phyloP scores from a whole-genome alignment of 53 echinoderm and acorn worm species.

The Arbacia lixula region DNA sequence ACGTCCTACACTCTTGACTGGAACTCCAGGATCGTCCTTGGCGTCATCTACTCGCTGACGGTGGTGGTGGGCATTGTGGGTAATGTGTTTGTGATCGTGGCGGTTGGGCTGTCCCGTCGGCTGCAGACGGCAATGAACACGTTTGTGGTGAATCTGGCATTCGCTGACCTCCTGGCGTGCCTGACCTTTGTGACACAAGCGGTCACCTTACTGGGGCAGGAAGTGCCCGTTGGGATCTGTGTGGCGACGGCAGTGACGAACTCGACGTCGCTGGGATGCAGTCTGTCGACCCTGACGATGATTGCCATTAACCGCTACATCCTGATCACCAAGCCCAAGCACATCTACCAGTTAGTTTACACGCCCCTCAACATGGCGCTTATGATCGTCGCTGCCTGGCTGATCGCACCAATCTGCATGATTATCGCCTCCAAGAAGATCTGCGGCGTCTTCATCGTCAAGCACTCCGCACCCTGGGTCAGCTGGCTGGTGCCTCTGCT shows the following conservation, averaged over 20 bases:
- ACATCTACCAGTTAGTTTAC: constrained; percentile 44
- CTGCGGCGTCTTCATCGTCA: constrained; percentile 6
- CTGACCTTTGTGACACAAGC: constrained; percentile 38
- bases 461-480: constrained; percentile 4
- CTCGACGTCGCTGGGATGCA: constrained; percentile 55
- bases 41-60: constrained; percentile 19
- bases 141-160: constrained; percentile 60
- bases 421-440: background rate
- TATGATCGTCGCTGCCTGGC: constrained; percentile 53
- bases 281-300: constrained; percentile 52
- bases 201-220: too few species aligned
- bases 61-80: constrained; percentile 55
- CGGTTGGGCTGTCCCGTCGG: constrained; percentile 40
- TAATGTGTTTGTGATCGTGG: constrained; percentile 53
- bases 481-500: constrained; percentile 28
- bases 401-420: constrained; percentile 22
- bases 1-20: too few species aligned
- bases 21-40: too few species aligned
- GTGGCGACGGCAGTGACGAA: constrained; percentile 7
- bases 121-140: constrained; percentile 49
- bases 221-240: constrained; percentile 42
- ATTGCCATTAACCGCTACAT: constrained; percentile 63
- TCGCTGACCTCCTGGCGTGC: constrained; percentile 57
- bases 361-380: constrained; percentile 11
- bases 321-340: constrained; percentile 36